These are phyloP conservation scores for Platyscapa corneri DNA, from an alignment of 1,140 invertebrate genomes.

Conservation along the genomic window DNA sequence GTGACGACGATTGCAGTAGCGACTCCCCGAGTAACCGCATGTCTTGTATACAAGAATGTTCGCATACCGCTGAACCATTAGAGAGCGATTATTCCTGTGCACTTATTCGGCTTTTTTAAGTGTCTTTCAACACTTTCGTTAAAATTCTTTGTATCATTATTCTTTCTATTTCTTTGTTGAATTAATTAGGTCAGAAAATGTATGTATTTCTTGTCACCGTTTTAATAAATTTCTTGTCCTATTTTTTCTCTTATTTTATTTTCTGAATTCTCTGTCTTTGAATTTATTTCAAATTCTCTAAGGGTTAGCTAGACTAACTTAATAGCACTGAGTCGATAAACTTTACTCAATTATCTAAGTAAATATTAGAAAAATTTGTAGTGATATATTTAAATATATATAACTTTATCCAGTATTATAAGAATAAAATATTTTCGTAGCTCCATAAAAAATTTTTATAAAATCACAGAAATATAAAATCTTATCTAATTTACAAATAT, in stretches of 20 bases:
- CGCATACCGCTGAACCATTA: conserved; percentile 9
- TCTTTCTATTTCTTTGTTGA: background rate
- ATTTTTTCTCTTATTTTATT: background rate
- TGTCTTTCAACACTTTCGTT: no score
- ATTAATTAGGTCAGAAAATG: no score
- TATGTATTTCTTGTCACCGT: no score
- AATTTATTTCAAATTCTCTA: background rate
- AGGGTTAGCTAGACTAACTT: background rate
- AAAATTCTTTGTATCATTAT: no score
- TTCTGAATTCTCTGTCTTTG: background rate
- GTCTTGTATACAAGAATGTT: conserved; percentile 40
- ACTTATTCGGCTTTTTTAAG: no score
- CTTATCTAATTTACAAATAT: background rate
- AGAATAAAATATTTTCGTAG: background rate
- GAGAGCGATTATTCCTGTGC: background rate
- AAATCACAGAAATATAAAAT: background rate
- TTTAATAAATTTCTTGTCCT: no score
- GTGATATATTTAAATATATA: background rate
- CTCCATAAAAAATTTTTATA: background rate
- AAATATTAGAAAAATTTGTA: background rate
- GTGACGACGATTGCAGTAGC: background rate
- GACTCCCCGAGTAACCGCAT: conserved; percentile 25
- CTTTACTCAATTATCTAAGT: conserved; percentile 7
- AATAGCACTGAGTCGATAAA: background rate
- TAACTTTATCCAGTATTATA: background rate